Base-by-base conservation (phyloP, 2,888 invertebrate genomes). In the Eupithecia vulgata region DNA sequence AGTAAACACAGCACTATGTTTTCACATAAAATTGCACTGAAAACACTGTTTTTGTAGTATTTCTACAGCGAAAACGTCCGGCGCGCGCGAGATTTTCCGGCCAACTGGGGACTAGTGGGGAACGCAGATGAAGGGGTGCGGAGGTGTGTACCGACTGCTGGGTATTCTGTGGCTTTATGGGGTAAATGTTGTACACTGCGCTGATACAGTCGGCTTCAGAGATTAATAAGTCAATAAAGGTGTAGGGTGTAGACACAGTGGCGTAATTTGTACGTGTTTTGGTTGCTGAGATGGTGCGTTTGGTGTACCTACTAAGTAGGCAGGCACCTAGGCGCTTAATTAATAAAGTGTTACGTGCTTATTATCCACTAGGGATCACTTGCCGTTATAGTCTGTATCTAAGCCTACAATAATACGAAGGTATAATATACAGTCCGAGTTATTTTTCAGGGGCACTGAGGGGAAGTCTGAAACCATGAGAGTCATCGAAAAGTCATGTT, bases 21-120 rank as follows among this genome's bases (percentile, higher is more conserved):
- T 75, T 72, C 72, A 72, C 72, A 68, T 42, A 75, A 65, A 73
- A 65, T 52, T 42, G 59, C 70, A 72, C 66, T 37, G 59, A 68
- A 72, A 75, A 67, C 64, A 72, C 67, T 70, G 70, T 75, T 72
- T 72, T 65, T 65, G 40, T 21, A 4, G 12, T 35, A 21, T 25
- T 21, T 15, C 17, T 17, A 40, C 5, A 15, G 40, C 21, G 15
- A 40, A 42, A 13, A 61, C 72, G 68, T 37, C 65, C 5, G 40
- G 1, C 59, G 52, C 70, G 65, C 70, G 68, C 68, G 65, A 48
- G n/a, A 13, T 21, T 25, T 59, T 0, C 13, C 52, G 34, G 25
- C 12, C 68, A 40, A 75, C 74, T 74, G 74, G 67, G 48, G 21
- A 52, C 8, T 2, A 21, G 48, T 52, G 48, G 48, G 67, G 45